Evolutionary conservation across 2,797 vertebrate genomes (phyloP).

Genomic region (Harpagifer antarcticus): DNA sequence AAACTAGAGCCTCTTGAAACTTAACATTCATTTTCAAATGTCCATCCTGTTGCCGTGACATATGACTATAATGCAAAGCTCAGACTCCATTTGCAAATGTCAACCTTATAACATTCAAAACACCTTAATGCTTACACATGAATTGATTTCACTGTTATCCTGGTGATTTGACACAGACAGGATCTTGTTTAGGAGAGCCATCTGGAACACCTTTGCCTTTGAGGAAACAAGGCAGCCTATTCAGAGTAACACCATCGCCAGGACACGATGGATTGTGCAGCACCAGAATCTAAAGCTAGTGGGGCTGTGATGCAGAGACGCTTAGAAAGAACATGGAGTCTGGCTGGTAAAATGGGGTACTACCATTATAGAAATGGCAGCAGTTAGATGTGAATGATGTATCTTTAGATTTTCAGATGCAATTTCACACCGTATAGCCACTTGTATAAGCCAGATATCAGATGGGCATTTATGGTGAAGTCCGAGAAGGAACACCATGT

Average conservation of each 20-base stretch:
- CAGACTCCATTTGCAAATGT: neutral
- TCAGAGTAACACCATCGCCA: constrained; percentile 23
- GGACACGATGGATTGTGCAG: constrained; percentile 15
- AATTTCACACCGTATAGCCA: constrained; percentile 40
- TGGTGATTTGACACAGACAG: constrained; percentile 1
- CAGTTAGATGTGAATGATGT: constrained; percentile 22
- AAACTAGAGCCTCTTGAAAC: neutral
- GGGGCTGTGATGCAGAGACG: constrained; percentile 16
- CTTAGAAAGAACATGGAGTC: constrained; percentile 23
- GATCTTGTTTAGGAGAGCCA: constrained; percentile 25
- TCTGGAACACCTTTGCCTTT: constrained; percentile 33
- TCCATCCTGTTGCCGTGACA: neutral
- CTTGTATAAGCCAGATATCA: constrained; percentile 30
- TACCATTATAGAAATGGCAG: constrained; percentile 19
- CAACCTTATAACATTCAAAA: neutral
- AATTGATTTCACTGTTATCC: neutral
- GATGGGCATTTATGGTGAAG: neutral
- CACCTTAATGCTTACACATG: neutral
- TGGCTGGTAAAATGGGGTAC: constrained; percentile 14
- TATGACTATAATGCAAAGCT: neutral
- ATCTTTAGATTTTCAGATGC: constrained; percentile 34
- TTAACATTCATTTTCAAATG: neutral
- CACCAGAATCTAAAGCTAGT: constrained; percentile 14
- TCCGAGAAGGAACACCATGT: constrained; percentile 26
- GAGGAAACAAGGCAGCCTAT: constrained; percentile 18